Conservation (phyloP, 1,140 invertebrate species). For the Zaprionus camerounensis region DNA sequence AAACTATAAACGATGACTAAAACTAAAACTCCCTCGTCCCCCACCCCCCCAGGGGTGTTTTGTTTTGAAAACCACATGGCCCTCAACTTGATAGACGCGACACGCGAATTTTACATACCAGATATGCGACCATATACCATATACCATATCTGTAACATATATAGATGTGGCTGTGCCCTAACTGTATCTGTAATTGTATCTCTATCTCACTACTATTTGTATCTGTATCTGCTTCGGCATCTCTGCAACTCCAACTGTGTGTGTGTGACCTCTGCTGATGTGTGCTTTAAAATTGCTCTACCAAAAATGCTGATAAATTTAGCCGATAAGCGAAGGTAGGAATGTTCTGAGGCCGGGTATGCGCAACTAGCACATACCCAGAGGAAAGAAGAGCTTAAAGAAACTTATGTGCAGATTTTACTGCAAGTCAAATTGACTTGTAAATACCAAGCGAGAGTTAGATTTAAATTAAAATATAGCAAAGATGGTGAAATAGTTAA, state of each 20-base stretch:
- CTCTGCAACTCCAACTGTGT: slow-evolving; percentile 33
- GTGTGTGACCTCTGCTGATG: slow-evolving; percentile 58
- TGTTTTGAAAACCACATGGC: not conserved
- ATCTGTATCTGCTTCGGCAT: slow-evolving; percentile 23
- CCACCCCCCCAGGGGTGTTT: not conserved
- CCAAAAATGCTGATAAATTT: slow-evolving; percentile 62
- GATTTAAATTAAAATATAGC: no score
- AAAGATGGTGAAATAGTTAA: no score
- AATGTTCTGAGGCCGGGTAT: not conserved
- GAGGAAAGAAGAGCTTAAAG: not conserved
- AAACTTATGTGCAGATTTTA: not conserved
- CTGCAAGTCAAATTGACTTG: not conserved
- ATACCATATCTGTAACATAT: not conserved
- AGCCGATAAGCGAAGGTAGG: slow-evolving; percentile 44
- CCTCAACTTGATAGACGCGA: not conserved
- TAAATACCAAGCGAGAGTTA: not conserved
- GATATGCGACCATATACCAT: not conserved
- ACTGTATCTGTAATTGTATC: slow-evolving; percentile 17
- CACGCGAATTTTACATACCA: slow-evolving; percentile 47
- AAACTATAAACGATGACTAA: slow-evolving; percentile 4
- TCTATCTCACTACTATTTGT: slow-evolving; percentile 7
- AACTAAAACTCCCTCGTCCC: not conserved
- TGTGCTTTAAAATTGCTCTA: slow-evolving; percentile 59
- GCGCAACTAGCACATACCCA: not conserved
- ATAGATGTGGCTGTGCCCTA: not conserved